These are phyloP conservation scores for Petrolisthes cinctipes DNA, from an alignment of 2,888 invertebrate genomes.

Conservation along the genomic window DNA sequence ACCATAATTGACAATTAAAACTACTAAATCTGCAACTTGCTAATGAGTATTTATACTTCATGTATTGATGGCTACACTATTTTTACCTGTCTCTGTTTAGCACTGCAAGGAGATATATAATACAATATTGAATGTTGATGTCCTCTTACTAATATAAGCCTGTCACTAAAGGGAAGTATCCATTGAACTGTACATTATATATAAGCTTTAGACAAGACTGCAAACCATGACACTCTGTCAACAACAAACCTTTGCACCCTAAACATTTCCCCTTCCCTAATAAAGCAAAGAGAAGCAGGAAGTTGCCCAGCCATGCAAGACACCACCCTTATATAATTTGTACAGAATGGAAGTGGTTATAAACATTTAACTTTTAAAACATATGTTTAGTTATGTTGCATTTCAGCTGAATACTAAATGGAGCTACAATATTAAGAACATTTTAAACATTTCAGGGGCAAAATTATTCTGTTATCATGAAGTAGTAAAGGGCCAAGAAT, in stretches of 20 bases:
- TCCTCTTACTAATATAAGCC: no score
- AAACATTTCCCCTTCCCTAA: not conserved
- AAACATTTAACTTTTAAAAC: slow-evolving; percentile 7
- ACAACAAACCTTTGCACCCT: not conserved
- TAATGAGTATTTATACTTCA: not conserved
- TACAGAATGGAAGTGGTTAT: no score
- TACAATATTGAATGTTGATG: no score
- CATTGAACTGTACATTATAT: not conserved
- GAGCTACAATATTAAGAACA: not conserved
- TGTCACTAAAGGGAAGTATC: not conserved
- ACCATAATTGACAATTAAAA: not conserved
- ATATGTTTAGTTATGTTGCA: not conserved
- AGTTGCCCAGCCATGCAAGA: slow-evolving; percentile 11
- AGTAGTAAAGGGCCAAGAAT: not conserved
- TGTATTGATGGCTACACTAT: not conserved
- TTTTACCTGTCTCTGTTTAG: not conserved
- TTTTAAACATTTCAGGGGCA: not conserved
- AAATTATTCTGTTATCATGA: not conserved
- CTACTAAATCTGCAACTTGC: not conserved
- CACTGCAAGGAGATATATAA: not conserved
- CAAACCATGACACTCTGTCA: not conserved
- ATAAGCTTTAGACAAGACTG: not conserved
- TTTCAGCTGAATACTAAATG: not conserved
- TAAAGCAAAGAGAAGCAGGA: slow-evolving; percentile 6
- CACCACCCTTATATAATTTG: not conserved